Evolutionary conservation across 2,797 vertebrate species (phyloP).

Genomic region (Sebastes ruberrimus): DNA sequence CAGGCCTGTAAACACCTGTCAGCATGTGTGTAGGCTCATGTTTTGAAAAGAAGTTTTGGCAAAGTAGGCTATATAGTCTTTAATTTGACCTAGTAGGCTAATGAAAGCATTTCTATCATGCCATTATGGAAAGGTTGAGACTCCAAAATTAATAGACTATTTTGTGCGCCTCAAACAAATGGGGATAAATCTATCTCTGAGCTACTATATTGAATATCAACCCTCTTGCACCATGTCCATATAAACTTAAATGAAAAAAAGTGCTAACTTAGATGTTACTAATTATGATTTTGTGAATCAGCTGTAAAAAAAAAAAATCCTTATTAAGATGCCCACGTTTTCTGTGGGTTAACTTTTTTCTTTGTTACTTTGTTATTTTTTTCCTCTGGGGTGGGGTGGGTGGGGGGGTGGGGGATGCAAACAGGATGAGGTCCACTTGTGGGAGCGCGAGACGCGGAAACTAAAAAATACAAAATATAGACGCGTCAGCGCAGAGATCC

Average conservation of each 20-base stretch:
- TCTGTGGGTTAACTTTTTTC: conserved; percentile 82
- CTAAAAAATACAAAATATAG: conserved; percentile 18
- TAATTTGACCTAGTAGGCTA: conserved; percentile 67
- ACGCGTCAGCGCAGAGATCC: conserved; percentile 50
- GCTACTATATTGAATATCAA: conserved; percentile 77
- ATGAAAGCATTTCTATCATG: conserved; percentile 64
- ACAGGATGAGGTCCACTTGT: conserved; percentile 70
- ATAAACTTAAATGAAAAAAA: conserved; percentile 80
- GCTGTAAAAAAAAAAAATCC: conserved; percentile 79
- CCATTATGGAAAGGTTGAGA: conserved; percentile 63
- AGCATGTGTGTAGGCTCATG: conserved; percentile 67
- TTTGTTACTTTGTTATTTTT: conserved; percentile 62
- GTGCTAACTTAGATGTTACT: conserved; percentile 86
- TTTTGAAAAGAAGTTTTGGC: conserved; percentile 88
- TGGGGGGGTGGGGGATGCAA: conserved; percentile 40
- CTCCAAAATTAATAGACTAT: conserved; percentile 53
- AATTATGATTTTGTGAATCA: conserved; percentile 91
- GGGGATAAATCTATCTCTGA: conserved; percentile 64
- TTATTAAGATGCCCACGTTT: conserved; percentile 87
- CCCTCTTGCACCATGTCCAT: conserved; percentile 82
- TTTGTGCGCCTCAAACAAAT: conserved; percentile 67
- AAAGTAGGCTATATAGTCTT: conserved; percentile 83
- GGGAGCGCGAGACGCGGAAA: conserved; percentile 62
- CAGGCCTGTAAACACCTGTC: conserved; percentile 70
- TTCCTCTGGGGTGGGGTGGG: conserved; percentile 36